Evolutionary conservation across 2,797 vertebrate species (phyloP), one percentile per base, ranked within the genome.

Genomic region (Argya squamiceps): DNA sequence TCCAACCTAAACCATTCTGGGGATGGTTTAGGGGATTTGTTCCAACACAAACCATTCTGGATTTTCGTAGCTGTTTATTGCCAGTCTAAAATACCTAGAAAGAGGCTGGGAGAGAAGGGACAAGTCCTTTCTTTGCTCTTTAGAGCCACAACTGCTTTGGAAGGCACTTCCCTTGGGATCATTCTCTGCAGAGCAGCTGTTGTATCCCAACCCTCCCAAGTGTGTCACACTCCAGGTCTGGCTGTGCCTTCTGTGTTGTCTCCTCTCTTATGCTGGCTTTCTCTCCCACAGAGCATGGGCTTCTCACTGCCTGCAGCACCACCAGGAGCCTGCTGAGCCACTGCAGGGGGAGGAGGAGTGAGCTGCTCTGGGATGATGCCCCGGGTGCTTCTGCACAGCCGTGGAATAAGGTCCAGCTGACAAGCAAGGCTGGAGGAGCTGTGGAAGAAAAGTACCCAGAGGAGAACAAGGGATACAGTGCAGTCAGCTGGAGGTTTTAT

Each of bases 331-430:
- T 10, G 19, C 43, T 56, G 79, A 78, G 9, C 14, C 0, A 21
- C n/a, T 3, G 24, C 47, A 76, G 55, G 32, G 22, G 44, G 23
- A 76, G 36, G 13, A 21, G 21, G 3, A 39, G 56, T 0, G 41
- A 92, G 41, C 58, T 58, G 49, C 58, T 68, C 19, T 9, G 1
- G 26, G 55, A 74, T 60, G 17, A 39, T 60, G 63, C 39, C 12
- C 21, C 4, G 2, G 34, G 10, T 17, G 26, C 27, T 27, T 18
- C 65, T 21, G 39, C 68, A 23, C 0, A 0, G 29, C 24, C 0
- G 0, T 37, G 46, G n/a, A 30, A 14, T 6, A 43, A 82, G 18
- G 62, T 46, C 41, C 20, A 47, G 62, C 41, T 85, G 82, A 79
- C 26, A 12, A 76, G 32, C 36, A 34, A 58, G 44, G 68, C 78